Percentiles rank a stretch among this genome's conserved stretches.
phyloP scores from a whole-genome alignment of 2,113 vertebrate species.

The Petromus typicus region DNA sequence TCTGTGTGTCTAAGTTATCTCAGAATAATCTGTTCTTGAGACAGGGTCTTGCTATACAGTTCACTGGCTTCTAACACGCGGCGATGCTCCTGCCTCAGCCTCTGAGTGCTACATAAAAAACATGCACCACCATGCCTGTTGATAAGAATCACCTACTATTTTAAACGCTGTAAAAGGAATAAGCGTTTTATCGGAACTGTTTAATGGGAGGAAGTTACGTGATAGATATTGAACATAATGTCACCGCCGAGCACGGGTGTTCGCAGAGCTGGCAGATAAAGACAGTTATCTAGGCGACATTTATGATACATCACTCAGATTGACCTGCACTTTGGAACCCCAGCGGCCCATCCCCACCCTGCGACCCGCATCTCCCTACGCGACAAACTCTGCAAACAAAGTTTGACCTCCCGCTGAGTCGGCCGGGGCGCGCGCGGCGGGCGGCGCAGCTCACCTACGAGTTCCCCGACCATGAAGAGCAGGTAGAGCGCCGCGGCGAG shows the following conservation, averaged over 20 bases:
- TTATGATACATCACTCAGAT: not conserved
- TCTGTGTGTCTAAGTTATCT: not conserved
- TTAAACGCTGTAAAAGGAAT: slow-evolving; percentile 5
- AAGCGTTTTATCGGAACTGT: not conserved
- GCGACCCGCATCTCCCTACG: not conserved
- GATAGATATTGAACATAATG: not conserved
- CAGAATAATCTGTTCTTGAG: not conserved
- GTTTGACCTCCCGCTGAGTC: not conserved
- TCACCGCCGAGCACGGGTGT: not conserved
- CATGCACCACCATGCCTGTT: not conserved
- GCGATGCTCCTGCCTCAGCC: not conserved
- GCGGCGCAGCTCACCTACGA: slow-evolving; percentile 91
- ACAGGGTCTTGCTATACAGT: not conserved
- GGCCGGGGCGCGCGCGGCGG: not conserved
- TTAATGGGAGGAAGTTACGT: slow-evolving; percentile 30
- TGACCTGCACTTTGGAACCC: slow-evolving; percentile 53
- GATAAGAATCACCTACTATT: slow-evolving; percentile 2
- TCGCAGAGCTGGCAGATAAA: not conserved
- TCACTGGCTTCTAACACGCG: not conserved
- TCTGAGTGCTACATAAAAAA: not conserved
- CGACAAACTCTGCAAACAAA: not conserved
- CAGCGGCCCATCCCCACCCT: not conserved
- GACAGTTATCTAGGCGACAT: not conserved
- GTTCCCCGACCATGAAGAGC: slow-evolving; percentile 96
- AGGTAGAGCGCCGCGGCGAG: slow-evolving; percentile 94